Percentiles rank a stretch among this genome's conserved stretches.
These are phyloP conservation scores for Parasteatoda lunata DNA, from an alignment of 2,888 invertebrate species.

Conservation along the genomic window DNA sequence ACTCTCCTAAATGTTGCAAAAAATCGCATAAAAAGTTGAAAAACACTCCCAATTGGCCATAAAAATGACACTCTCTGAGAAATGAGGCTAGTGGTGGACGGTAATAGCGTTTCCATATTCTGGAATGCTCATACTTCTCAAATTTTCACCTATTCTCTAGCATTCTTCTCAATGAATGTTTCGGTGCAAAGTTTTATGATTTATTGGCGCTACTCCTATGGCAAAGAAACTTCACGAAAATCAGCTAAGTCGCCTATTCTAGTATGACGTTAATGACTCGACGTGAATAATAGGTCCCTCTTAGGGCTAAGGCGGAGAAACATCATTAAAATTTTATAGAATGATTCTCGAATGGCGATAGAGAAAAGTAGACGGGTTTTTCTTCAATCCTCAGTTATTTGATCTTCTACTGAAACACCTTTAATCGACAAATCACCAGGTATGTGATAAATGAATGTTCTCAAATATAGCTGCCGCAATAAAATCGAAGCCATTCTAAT, in stretches of 20 bases:
- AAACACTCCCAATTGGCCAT: constrained; percentile 62
- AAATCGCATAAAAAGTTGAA: constrained; percentile 47
- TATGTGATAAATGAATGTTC: constrained; percentile 50
- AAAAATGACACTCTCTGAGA: constrained; percentile 62
- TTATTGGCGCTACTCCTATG: constrained; percentile 40
- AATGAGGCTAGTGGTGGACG: constrained; percentile 26
- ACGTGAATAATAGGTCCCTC: constrained; percentile 60
- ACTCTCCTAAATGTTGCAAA: constrained; percentile 33
- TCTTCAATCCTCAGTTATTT: constrained; percentile 48
- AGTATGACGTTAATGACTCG: constrained; percentile 63
- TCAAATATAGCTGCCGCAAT: constrained; percentile 30
- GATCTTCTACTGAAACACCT: constrained; percentile 59
- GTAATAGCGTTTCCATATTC: constrained; percentile 48
- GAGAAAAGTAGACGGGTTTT: constrained; percentile 32
- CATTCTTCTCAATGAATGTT: constrained; percentile 26
- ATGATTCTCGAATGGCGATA: constrained; percentile 46
- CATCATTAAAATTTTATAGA: constrained; percentile 64
- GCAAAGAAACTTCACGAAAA: constrained; percentile 59
- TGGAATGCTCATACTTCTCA: constrained; percentile 27
- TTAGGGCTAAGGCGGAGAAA: constrained; percentile 44
- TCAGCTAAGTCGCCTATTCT: constrained; percentile 54
- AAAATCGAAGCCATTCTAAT: constrained; percentile 58
- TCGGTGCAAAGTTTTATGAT: constrained; percentile 48
- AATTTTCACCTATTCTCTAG: constrained; percentile 57
- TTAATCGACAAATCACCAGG: constrained; percentile 56